A percentile compares a stretch with the other conserved stretches of the same genome.
Conservation (phyloP, 1,140 invertebrate genomes). For the Yoshiicerus persimilis region DNA sequence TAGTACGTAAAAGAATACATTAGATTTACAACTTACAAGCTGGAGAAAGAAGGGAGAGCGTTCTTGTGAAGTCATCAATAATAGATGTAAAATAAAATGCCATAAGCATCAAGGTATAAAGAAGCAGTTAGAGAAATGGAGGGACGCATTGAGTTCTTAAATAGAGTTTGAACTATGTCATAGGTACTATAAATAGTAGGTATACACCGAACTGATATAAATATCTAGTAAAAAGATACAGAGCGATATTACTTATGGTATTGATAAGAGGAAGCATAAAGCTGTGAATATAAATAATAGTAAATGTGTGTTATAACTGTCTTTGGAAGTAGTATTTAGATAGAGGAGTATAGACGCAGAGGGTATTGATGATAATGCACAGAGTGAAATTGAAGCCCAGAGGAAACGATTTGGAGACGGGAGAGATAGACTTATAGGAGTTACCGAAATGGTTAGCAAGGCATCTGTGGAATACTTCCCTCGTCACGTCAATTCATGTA, state of each 20-base stretch:
- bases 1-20: too few relatives aligned
- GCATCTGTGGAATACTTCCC: background rate
- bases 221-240: background rate
- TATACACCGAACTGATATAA: too few relatives aligned
- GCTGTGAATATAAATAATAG: too few relatives aligned
- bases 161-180: too few relatives aligned
- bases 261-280: background rate
- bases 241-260: background rate
- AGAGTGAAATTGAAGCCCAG: background rate
- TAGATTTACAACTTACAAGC: too few relatives aligned
- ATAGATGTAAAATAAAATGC: background rate
- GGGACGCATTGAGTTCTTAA: background rate
- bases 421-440: background rate
- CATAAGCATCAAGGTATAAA: background rate
- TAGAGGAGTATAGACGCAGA: background rate
- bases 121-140: background rate
- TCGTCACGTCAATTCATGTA: background rate
- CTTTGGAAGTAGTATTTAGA: background rate
- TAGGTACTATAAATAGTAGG: too few relatives aligned
- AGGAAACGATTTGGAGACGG: background rate
- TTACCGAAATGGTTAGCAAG: background rate
- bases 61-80: background rate
- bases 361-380: background rate
- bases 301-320: background rate
- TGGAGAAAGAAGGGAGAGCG: background rate